A percentile compares a stretch with the other conserved stretches of the same genome.
Conservation (phyloP, 2,888 invertebrate species). For the Lagria hirta region DNA sequence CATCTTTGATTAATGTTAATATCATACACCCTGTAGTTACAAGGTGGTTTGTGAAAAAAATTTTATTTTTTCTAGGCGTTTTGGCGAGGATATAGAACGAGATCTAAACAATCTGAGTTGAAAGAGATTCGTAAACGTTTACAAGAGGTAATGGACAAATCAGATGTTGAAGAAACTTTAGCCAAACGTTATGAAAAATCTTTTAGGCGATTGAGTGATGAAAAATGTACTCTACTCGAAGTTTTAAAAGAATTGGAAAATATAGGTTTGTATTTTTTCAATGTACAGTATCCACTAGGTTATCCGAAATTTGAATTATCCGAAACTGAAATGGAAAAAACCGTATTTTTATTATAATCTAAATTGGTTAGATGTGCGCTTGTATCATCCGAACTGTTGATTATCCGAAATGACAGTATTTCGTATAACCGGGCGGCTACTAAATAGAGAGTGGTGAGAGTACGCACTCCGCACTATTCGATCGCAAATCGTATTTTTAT, state of each 20-base stretch:
- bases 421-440: too few relatives aligned
- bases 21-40: too few relatives aligned
- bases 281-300: slow-evolving; percentile 8
- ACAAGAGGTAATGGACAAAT: slow-evolving; percentile 39
- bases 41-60: not conserved
- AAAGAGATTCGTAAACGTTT: slow-evolving; percentile 44
- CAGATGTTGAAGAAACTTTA: slow-evolving; percentile 47
- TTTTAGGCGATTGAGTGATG: slow-evolving; percentile 41
- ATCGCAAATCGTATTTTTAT: too few relatives aligned
- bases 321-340: too few relatives aligned
- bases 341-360: too few relatives aligned
- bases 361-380: too few relatives aligned
- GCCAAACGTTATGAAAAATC: slow-evolving; percentile 45
- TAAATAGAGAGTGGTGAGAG: too few relatives aligned
- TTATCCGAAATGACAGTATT: too few relatives aligned
- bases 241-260: slow-evolving; percentile 51
- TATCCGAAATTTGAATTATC: too few relatives aligned
- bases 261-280: slow-evolving; percentile 46
- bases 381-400: too few relatives aligned
- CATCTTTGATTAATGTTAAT: too few relatives aligned
- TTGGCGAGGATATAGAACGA: slow-evolving; percentile 53
- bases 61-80: slow-evolving; percentile 35
- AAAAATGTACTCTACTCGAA: slow-evolving; percentile 45
- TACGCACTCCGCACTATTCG: too few relatives aligned
- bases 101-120: slow-evolving; percentile 41